Conservation (phyloP, 2,888 invertebrate genomes). For the Linnaemya tessellans region DNA sequence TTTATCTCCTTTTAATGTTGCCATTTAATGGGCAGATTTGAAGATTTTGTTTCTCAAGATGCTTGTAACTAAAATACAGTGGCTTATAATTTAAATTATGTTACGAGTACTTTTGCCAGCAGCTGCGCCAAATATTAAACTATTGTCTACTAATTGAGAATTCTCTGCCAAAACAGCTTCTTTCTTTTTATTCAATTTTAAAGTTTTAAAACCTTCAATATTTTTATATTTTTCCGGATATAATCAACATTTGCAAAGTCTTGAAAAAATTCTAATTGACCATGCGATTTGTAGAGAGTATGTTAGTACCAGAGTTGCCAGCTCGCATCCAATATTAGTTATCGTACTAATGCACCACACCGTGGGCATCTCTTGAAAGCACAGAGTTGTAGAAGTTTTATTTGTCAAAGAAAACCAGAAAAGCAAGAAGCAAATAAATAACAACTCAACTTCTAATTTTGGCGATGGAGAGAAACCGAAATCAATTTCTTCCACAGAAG, state of each 20-base stretch:
- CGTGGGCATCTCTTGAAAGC: no score
- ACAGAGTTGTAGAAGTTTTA: no score
- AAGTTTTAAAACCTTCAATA: constrained; percentile 1
- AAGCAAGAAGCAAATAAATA: no score
- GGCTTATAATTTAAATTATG: background rate
- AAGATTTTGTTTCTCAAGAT: background rate
- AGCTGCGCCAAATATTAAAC: constrained; percentile 13
- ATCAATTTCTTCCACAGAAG: no score
- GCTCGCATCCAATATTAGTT: background rate
- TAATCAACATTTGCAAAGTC: constrained; percentile 54
- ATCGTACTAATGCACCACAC: no score
- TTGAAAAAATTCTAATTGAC: constrained; percentile 55
- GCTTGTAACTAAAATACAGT: no score
- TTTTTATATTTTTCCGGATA: constrained; percentile 45
- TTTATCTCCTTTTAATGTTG: background rate
- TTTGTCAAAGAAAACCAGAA: no score
- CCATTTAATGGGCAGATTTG: background rate
- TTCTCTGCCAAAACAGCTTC: constrained; percentile 3
- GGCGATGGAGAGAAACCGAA: no score
- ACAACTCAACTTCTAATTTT: no score
- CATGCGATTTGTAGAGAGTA: constrained; percentile 1
- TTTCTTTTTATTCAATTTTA: constrained; percentile 50
- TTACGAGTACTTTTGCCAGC: no score
- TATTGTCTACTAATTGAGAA: constrained; percentile 24
- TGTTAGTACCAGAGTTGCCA: background rate